phyloP scores from a whole-genome alignment of 2,888 invertebrate species.

The Pseudeuparius sepicola region DNA sequence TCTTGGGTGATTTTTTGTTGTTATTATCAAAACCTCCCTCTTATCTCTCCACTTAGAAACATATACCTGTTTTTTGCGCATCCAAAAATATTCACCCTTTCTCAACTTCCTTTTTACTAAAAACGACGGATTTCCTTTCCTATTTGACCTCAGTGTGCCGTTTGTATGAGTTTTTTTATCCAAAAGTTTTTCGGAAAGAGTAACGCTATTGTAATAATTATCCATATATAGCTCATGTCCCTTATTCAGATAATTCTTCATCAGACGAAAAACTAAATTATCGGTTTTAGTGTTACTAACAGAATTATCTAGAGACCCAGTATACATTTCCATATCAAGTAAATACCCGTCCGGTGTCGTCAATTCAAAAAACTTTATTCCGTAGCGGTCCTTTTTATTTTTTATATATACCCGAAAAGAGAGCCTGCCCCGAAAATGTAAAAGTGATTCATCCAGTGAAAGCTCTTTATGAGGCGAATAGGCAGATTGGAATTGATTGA shows the following conservation, averaged over 20 bases:
- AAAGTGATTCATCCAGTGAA: slow-evolving; percentile 22
- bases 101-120: slow-evolving; percentile 11
- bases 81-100: slow-evolving; percentile 15
- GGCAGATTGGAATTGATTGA: background rate
- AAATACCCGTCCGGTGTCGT: slow-evolving; percentile 21
- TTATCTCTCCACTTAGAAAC: slow-evolving; percentile 15
- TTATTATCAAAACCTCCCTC: slow-evolving; percentile 10
- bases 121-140: slow-evolving; percentile 21
- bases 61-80: slow-evolving; percentile 4
- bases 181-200: slow-evolving; percentile 19
- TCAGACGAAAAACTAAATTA: slow-evolving; percentile 24
- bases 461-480: slow-evolving; percentile 14
- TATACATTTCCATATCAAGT: slow-evolving; percentile 22
- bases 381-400: slow-evolving; percentile 23
- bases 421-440: slow-evolving; percentile 19
- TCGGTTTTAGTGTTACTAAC: slow-evolving; percentile 14
- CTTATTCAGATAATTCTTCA: slow-evolving; percentile 26
- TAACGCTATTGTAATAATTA: slow-evolving; percentile 15
- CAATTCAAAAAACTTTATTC: slow-evolving; percentile 24
- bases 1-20: slow-evolving; percentile 9
- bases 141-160: slow-evolving; percentile 23
- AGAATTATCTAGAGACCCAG: too few species aligned
- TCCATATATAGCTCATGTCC: slow-evolving; percentile 29
- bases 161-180: slow-evolving; percentile 24
- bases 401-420: slow-evolving; percentile 21